Evolutionary conservation across 2,113 vertebrate genomes (phyloP).

Genomic region (Tetrax tetrax): DNA sequence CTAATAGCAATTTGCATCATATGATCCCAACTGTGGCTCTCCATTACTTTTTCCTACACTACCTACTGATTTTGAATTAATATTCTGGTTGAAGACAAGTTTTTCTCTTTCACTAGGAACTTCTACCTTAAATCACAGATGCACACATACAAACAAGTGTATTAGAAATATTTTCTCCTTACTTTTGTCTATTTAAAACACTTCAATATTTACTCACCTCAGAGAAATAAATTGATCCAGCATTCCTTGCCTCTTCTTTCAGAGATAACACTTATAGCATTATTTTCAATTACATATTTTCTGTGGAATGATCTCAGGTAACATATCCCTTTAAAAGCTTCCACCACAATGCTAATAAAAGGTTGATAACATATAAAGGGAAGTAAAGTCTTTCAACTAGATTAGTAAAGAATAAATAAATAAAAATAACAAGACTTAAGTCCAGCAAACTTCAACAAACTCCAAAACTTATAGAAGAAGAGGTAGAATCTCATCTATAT

Average conservation of each 20-base stretch:
- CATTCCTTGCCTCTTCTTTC: background rate
- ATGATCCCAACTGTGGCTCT: background rate
- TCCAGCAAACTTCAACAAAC: background rate
- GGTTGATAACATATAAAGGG: background rate
- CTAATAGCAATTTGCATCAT: background rate
- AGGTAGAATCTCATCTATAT: accelerated
- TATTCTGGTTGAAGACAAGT: background rate
- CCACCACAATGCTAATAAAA: background rate
- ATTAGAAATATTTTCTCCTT: background rate
- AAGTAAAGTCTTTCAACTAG: background rate
- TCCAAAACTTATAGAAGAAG: background rate
- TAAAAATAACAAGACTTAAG: background rate
- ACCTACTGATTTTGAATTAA: background rate
- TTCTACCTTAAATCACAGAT: background rate
- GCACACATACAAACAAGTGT: background rate
- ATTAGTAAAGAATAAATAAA: background rate
- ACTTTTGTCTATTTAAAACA: background rate
- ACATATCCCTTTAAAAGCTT: background rate
- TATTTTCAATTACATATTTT: background rate
- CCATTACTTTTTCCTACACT: background rate
- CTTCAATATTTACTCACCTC: background rate
- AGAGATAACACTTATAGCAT: background rate
- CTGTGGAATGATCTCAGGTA: background rate
- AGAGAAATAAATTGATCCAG: background rate
- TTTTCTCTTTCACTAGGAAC: background rate